Percentiles rank a stretch among this genome's conserved stretches.
Evolutionary conservation across 2,888 invertebrate species (phyloP).

Genomic region (Diarsia dahlii): DNA sequence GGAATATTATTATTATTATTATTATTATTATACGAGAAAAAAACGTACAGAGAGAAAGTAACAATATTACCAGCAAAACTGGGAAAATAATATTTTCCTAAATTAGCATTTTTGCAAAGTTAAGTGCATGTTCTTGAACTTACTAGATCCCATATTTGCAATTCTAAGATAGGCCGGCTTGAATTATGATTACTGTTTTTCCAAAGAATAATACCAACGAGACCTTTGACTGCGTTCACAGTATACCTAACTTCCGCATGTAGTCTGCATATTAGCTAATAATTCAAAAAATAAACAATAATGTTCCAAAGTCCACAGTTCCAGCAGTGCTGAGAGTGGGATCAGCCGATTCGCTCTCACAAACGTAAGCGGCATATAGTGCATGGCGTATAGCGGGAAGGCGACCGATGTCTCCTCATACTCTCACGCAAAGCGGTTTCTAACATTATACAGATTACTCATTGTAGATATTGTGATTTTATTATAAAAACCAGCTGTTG

Average conservation of each 20-base stretch:
- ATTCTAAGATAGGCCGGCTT: background rate
- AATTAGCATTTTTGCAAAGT: background rate
- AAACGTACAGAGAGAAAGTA: background rate
- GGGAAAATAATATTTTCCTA: background rate
- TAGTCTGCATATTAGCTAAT: background rate
- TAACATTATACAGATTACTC: slow-evolving; percentile 56
- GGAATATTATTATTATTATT: too few species aligned
- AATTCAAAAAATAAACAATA: slow-evolving; percentile 14
- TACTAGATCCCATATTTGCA: background rate
- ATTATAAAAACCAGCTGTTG: slow-evolving; percentile 10
- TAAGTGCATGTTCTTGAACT: background rate
- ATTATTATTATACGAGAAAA: too few species aligned
- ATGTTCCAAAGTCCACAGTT: slow-evolving; percentile 53
- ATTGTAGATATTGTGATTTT: slow-evolving; percentile 41
- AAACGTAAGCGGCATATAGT: slow-evolving; percentile 68
- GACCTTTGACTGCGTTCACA: background rate
- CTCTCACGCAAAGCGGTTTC: slow-evolving; percentile 63
- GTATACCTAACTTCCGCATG: background rate
- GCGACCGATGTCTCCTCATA: slow-evolving; percentile 69
- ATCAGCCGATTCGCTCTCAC: slow-evolving; percentile 71
- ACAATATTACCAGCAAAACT: background rate
- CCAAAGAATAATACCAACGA: background rate
- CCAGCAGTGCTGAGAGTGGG: slow-evolving; percentile 47
- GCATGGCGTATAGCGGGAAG: slow-evolving; percentile 70
- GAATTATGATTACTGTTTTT: background rate